Conservation (phyloP, 2,113 vertebrate genomes). For the Lepidothrix coronata region DNA sequence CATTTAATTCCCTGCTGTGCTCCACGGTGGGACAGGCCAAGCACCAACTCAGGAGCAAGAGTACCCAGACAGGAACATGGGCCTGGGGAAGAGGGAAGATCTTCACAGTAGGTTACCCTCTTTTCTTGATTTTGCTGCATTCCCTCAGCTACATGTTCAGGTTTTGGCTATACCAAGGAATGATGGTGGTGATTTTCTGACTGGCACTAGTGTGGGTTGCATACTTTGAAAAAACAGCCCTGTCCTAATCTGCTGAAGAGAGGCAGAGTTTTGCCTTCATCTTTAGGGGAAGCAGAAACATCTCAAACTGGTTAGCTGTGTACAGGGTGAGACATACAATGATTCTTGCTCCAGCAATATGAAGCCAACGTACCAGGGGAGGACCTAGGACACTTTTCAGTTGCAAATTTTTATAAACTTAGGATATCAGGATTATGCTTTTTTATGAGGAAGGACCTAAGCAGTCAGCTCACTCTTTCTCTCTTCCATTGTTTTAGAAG, state of each 20-base stretch:
- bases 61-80: background rate
- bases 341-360: background rate
- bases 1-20: background rate
- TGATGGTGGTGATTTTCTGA: background rate
- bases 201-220: background rate
- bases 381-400: background rate
- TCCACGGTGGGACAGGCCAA: background rate
- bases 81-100: background rate
- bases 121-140: background rate
- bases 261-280: background rate
- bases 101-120: background rate
- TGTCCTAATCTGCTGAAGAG: background rate
- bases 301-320: background rate
- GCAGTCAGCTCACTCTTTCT: background rate
- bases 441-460: background rate
- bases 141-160: background rate
- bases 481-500: constrained; percentile 3
- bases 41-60: background rate
- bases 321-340: background rate
- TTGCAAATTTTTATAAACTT: background rate
- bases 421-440: background rate
- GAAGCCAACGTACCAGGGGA: background rate
- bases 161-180: background rate
- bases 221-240: background rate
- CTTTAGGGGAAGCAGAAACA: background rate